phyloP scores from a whole-genome alignment of 1,140 invertebrate species.

The Harpegnathos saltator region DNA sequence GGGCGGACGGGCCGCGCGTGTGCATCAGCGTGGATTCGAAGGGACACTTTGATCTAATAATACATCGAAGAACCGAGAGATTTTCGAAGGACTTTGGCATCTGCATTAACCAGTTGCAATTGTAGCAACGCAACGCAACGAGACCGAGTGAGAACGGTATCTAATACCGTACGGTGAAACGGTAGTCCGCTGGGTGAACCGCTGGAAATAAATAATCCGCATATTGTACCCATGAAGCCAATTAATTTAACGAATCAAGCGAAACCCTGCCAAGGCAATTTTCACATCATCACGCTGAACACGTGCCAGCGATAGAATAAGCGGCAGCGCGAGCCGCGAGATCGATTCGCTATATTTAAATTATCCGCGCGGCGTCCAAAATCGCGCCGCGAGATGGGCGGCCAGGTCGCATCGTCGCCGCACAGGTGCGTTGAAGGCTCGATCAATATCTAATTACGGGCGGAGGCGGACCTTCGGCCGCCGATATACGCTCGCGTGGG shows the following conservation, averaged over 20 bases:
- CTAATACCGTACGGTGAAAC: neutral
- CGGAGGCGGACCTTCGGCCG: conserved; percentile 51
- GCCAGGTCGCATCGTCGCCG: neutral
- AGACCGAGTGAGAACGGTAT: no score
- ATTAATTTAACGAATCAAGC: conserved; percentile 29
- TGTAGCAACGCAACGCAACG: neutral
- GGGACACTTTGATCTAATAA: neutral
- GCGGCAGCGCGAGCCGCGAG: neutral
- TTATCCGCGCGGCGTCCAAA: neutral
- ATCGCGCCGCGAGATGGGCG: neutral
- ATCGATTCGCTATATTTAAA: conserved; percentile 41
- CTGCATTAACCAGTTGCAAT: neutral
- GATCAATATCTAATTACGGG: conserved; percentile 65
- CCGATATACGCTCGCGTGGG: conserved; percentile 46
- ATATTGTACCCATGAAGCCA: neutral
- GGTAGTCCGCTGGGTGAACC: neutral
- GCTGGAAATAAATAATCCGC: neutral
- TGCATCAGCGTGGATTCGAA: neutral
- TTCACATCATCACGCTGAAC: conserved; percentile 37
- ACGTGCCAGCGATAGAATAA: conserved; percentile 15
- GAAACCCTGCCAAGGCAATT: conserved; percentile 36
- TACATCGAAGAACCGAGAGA: neutral
- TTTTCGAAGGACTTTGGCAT: neutral
- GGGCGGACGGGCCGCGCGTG: no score
- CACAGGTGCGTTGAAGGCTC: conserved; percentile 4